Evolutionary conservation across 2,113 vertebrate genomes (phyloP).

Genomic region (Anseranas semipalmata): DNA sequence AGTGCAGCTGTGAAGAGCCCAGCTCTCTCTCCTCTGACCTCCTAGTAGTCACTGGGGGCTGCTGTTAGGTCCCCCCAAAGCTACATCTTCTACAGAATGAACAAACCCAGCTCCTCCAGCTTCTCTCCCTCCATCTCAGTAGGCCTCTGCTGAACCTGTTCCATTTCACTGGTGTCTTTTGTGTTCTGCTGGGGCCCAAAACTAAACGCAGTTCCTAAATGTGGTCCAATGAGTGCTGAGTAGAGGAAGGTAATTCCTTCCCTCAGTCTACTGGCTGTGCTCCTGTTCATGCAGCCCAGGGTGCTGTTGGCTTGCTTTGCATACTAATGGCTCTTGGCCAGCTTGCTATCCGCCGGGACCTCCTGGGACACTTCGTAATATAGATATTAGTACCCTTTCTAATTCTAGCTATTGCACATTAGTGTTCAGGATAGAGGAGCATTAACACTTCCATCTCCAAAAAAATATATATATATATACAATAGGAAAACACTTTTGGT

Average conservation of each 20-base stretch:
- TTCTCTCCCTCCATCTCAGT: neutral
- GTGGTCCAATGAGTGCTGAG: neutral
- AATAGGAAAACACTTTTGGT: neutral
- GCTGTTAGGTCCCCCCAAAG: neutral
- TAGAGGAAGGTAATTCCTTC: neutral
- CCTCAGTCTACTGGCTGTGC: neutral
- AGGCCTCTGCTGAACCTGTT: neutral
- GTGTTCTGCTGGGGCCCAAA: neutral
- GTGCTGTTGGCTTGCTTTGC: neutral
- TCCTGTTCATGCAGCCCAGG: neutral
- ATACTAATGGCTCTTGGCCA: neutral
- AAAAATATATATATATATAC: neutral
- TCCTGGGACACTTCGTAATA: neutral
- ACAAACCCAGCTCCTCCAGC: neutral
- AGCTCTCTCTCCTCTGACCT: neutral
- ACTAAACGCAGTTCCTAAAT: neutral
- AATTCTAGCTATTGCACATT: neutral
- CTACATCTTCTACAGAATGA: neutral
- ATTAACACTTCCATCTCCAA: neutral
- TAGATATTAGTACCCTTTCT: neutral
- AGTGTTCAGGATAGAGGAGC: neutral
- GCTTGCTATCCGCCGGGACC: neutral
- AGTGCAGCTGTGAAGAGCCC: neutral
- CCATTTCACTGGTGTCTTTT: neutral
- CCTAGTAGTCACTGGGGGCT: rapidly evolving